Base-by-base conservation (phyloP, 2,888 invertebrate genomes). In the Eupithecia dodoneata region DNA sequence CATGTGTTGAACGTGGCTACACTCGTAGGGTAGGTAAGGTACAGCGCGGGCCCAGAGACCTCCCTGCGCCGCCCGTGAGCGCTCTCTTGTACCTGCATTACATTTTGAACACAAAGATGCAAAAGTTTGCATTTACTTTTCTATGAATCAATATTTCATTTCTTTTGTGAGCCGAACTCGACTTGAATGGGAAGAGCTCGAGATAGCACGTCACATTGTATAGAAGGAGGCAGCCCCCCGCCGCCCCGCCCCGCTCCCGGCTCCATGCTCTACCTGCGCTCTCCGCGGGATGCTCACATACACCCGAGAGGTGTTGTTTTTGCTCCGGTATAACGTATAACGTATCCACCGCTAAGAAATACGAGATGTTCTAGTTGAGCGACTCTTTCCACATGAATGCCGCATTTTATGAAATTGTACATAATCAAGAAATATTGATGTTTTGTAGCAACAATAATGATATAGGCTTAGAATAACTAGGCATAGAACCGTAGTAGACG, bases 81-180 rank as follows among this genome's bases (percentile, higher is more conserved):
- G 80, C 67, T 65, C 73, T 71, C 55, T 4, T 15, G 10, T 74
- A 72, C 74, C 76, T 80, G 80, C 80, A 79, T 80, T 79, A 77
- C 76, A 78, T 71, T 81, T 76, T 79, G n/a, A 72, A 59, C 73
- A 73, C 73, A 73, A 79, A 75, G 77, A 72, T 73, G 75, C 49
- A 74, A 76, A 63, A 71, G 76, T 75, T 80, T 75, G 70, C 72
- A 76, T 81, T 82, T 77, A 76, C 69, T 76, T 75, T 76, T 77
- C 79, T 73, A 77, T 83, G 83, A 85, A 86, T 83, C 84, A 80
- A 86, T 85, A 83, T 84, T 83, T 83, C 83, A 84, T 82, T 82
- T 84, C 82, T 84, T 84, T 84, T 84, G 84, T 84, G 75, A 72
- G 49, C 45, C 71, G 77, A 59, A 71, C 75, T 66, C 70, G 75